A percentile compares a stretch with the other conserved stretches of the same genome.
Evolutionary conservation across 2,797 vertebrate genomes (phyloP).

Genomic region (Anisognathus igniventris): DNA sequence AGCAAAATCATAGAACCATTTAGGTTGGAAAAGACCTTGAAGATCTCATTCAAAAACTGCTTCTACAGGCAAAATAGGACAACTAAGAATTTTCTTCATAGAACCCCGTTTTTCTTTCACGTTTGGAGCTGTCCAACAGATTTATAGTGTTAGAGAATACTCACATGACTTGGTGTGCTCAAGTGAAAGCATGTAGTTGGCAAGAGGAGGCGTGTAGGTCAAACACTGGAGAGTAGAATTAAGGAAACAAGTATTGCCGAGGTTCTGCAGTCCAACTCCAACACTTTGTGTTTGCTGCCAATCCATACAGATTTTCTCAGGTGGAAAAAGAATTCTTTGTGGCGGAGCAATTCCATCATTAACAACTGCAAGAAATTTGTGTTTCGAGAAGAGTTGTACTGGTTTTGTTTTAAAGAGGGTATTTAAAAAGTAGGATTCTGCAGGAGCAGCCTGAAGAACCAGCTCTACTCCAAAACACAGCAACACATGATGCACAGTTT

Average conservation of each 20-base stretch:
- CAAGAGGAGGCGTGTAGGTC: conserved; percentile 92
- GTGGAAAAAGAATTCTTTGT: conserved; percentile 90
- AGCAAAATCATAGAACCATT: background rate
- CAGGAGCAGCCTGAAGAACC: background rate
- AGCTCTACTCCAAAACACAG: background rate
- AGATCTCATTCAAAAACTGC: background rate
- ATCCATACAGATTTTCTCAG: conserved; percentile 89
- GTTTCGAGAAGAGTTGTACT: background rate
- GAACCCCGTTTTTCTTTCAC: background rate
- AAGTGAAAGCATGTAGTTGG: conserved; percentile 93
- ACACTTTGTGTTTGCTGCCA: conserved; percentile 89
- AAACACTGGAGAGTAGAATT: conserved; percentile 95
- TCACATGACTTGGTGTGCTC: conserved; percentile 95
- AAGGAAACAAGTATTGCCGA: conserved; percentile 96
- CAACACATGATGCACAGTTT: background rate
- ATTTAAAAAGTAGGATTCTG: background rate
- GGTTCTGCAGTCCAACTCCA: conserved; percentile 94
- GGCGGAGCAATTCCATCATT: conserved; percentile 91
- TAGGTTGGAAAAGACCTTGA: background rate
- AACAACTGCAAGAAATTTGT: conserved; percentile 67
- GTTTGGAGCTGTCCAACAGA: background rate
- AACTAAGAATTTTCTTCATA: background rate
- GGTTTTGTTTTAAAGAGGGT: background rate
- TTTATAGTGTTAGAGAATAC: background rate
- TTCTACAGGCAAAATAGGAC: background rate